Evolutionary conservation across 2,888 invertebrate species (phyloP).

Genomic region (Aleiodes leptofemur): DNA sequence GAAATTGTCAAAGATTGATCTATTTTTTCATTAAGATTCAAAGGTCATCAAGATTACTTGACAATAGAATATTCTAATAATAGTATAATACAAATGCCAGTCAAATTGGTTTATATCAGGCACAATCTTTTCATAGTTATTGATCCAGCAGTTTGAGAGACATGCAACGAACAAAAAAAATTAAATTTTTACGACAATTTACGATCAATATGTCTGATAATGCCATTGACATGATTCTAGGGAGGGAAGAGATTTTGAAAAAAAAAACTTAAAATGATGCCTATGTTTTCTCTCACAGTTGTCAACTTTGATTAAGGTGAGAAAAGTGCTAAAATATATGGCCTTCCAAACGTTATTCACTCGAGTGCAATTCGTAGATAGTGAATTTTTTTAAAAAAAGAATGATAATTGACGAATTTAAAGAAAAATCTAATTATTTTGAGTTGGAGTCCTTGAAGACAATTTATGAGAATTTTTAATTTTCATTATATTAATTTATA

Average conservation of each 20-base stretch:
- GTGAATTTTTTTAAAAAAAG: not conserved
- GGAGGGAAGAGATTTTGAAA: too few species aligned
- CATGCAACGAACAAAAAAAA: constrained; percentile 17
- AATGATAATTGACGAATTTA: not conserved
- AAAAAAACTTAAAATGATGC: constrained; percentile 21
- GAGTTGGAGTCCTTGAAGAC: too few species aligned
- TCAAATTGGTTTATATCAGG: not conserved
- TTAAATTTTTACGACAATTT: constrained; percentile 6
- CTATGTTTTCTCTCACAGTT: constrained; percentile 68
- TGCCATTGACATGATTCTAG: too few species aligned
- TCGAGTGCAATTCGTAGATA: constrained; percentile 54
- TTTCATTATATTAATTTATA: too few species aligned
- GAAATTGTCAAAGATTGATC: not conserved
- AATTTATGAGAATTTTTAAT: too few species aligned
- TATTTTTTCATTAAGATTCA: not conserved
- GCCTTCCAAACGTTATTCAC: constrained; percentile 29
- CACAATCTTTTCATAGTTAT: not conserved
- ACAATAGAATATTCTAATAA: not conserved
- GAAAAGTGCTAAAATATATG: constrained; percentile 14
- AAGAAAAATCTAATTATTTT: too few species aligned
- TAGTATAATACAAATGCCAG: too few species aligned
- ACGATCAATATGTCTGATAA: not conserved
- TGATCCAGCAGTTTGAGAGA: not conserved
- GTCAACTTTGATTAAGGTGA: constrained; percentile 55
- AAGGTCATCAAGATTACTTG: constrained; percentile 11